Evolutionary conservation across 2,113 vertebrate species (phyloP), one percentile per base, ranked within the genome.

Genomic region (Percina caprodes): DNA sequence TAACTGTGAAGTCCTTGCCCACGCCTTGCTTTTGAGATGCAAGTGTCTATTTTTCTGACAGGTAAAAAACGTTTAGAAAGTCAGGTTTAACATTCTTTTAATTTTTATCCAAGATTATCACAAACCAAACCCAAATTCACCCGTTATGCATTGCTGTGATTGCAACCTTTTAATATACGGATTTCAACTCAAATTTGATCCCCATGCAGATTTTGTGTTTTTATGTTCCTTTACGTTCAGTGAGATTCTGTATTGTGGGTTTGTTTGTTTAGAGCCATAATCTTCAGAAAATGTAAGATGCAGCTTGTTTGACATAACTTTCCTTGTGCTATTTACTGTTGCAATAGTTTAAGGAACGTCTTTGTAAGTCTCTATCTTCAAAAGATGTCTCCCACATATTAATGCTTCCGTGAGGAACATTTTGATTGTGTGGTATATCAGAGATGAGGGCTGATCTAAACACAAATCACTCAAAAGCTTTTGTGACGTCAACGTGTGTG

Each of bases 121-220:
- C 24, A 2, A 46, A 21, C 48, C 10, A 19, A 61, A 26, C 14
- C n/a, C 1, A 19, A 48, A 62, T 39, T 18, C 19, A 18, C 5
- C 35, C 0, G 1, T 23, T 62, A 4, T 18, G 9, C 11, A 2
- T 23, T 46, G 6, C 16, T 24, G 8, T 15, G 1, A 30, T 18
- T 66, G 16, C 24, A 14, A 45, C 15, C 33, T n/a, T 24, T 67
- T 18, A 1, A 15, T 33, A 19, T 59, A 10, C 1, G 35, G 19
- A 5, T 10, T 49, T 74, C 6, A 19, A 15, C 14, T 62, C 4
- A 46, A 2, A 35, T 71, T 45, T 42, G 19, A 78, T n/a, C 35
- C 39, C 39, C 13, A n/a, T 83, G 59, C 63, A 70, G 2, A 49
- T 72, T 79, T 85, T 72, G 70, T 82, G 45, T 76, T 82, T 42